phyloP scores from a whole-genome alignment of 2,888 invertebrate species.

The Cerceris rybyensis region DNA sequence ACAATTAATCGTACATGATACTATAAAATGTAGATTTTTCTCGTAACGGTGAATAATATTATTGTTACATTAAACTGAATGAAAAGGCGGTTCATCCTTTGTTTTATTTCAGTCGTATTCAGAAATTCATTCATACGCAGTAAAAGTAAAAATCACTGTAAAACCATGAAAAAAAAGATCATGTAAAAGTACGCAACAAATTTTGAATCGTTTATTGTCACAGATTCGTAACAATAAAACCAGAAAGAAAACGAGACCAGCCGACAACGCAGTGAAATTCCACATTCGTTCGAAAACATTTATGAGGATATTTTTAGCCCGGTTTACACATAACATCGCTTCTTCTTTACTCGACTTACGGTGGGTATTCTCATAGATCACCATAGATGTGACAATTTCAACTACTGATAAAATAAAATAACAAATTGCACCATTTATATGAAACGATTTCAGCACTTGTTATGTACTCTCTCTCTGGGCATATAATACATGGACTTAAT shows the following conservation, averaged over 20 bases:
- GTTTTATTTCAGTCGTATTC: too few species aligned
- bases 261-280: not conserved
- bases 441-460: not conserved
- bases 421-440: too few species aligned
- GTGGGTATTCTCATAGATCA: not conserved
- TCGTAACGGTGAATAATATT: too few species aligned
- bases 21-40: too few species aligned
- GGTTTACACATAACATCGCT: not conserved
- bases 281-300: constrained; percentile 3
- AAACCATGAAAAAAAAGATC: not conserved
- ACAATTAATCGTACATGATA: too few species aligned
- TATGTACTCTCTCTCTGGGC: too few species aligned
- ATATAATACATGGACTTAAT: too few species aligned
- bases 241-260: not conserved
- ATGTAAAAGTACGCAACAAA: not conserved
- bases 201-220: not conserved
- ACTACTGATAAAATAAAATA: not conserved
- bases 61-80: too few species aligned
- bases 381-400: not conserved
- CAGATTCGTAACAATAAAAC: not conserved
- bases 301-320: not conserved
- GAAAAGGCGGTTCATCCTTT: too few species aligned
- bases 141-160: not conserved
- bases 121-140: too few species aligned
- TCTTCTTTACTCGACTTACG: not conserved